Conservation (phyloP, 2,113 vertebrate species). For the Stigmatopora argus region DNA sequence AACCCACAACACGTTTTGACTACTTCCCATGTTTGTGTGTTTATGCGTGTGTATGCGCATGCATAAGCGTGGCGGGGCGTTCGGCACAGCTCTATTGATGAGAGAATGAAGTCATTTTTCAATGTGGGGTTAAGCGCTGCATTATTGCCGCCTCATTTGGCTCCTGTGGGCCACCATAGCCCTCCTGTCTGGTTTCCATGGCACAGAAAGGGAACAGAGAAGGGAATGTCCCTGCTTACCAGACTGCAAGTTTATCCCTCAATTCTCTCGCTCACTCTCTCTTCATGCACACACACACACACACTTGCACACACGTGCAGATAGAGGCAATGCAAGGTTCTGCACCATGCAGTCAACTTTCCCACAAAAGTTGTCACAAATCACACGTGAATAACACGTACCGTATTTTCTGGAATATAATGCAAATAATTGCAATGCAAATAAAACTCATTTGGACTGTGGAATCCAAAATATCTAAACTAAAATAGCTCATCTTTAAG, state of each 20-base stretch:
- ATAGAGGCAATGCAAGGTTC: constrained; percentile 48
- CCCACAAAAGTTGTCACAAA: constrained; percentile 67
- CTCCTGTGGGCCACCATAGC: constrained; percentile 75
- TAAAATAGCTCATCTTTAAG: no score
- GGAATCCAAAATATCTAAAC: no score
- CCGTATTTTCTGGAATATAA: no score
- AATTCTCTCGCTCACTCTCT: constrained; percentile 36
- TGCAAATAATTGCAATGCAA: no score
- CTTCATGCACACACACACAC: constrained; percentile 13
- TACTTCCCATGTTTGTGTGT: constrained; percentile 22
- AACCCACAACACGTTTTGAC: constrained; percentile 46
- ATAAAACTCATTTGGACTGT: no score
- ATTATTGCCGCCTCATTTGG: constrained; percentile 79
- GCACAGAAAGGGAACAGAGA: constrained; percentile 66
- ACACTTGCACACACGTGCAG: constrained; percentile 9
- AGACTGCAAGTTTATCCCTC: constrained; percentile 66
- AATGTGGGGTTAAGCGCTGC: constrained; percentile 70
- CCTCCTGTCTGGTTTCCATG: constrained; percentile 74
- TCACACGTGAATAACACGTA: constrained; percentile 28
- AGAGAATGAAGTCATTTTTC: constrained; percentile 77
- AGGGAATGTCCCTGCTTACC: constrained; percentile 70
- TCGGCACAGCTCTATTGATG: constrained; percentile 70
- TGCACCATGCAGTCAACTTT: constrained; percentile 61
- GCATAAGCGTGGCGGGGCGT: constrained; percentile 67
- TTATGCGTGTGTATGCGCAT: constrained; percentile 40